These are phyloP conservation scores for Spinus olivaceus DNA, from an alignment of 2,797 vertebrate species.

Conservation along the genomic window DNA sequence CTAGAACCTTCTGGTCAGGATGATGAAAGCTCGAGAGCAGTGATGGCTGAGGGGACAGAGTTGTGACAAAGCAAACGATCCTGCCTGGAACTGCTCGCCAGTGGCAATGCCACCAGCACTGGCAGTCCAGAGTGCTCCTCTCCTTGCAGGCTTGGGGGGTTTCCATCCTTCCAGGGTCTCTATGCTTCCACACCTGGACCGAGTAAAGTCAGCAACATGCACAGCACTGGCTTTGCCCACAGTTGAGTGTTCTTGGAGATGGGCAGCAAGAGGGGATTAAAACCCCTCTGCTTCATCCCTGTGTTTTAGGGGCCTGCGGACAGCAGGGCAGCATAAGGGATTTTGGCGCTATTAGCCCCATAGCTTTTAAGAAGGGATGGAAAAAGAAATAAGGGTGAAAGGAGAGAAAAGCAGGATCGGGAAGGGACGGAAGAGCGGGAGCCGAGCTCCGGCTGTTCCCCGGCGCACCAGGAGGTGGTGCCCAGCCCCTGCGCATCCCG, in stretches of 20 bases:
- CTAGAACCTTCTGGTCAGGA: neutral
- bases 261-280: neutral
- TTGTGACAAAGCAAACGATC: neutral
- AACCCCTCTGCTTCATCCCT: neutral
- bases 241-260: fast-evolving
- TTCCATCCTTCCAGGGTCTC: neutral
- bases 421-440: neutral
- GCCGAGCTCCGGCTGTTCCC: conserved; percentile 30
- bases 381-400: fast-evolving
- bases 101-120: neutral
- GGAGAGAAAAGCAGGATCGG: fast-evolving
- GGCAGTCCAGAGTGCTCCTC: fast-evolving
- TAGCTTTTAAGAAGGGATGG: neutral
- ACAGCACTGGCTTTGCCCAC: fast-evolving
- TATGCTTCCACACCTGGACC: fast-evolving
- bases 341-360: fast-evolving
- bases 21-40: neutral
- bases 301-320: neutral
- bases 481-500: conserved; percentile 74
- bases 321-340: neutral
- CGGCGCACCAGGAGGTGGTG: conserved; percentile 86
- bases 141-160: fast-evolving
- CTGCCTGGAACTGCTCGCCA: fast-evolving
- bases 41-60: neutral
- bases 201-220: neutral